Evolutionary conservation across 2,113 vertebrate genomes (phyloP).

Genomic region (Sitta europaea): DNA sequence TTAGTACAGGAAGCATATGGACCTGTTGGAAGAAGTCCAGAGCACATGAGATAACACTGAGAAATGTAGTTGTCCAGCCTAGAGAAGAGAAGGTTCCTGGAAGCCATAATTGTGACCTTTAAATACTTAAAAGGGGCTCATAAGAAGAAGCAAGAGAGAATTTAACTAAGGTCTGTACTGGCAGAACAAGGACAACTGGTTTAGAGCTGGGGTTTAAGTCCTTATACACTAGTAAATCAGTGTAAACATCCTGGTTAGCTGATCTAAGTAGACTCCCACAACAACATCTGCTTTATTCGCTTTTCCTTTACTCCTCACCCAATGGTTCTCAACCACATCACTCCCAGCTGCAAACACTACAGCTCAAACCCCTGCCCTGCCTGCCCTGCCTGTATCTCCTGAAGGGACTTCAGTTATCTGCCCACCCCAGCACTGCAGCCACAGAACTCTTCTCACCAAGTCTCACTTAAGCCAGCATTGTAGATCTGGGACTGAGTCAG

Average conservation of each 20-base stretch:
- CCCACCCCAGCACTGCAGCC: not conserved
- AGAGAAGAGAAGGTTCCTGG: not conserved
- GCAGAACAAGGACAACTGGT: not conserved
- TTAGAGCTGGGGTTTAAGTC: not conserved
- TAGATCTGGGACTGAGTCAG: not conserved
- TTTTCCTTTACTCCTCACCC: not conserved
- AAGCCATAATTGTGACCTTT: not conserved
- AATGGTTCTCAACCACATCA: not conserved
- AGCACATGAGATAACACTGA: not conserved
- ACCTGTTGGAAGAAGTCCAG: not conserved
- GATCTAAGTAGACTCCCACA: not conserved
- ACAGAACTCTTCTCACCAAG: not conserved
- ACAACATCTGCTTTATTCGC: not conserved
- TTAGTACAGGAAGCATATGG: not conserved
- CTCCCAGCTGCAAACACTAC: not conserved
- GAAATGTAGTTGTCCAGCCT: not conserved
- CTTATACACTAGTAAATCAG: not conserved
- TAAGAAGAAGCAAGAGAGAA: not conserved
- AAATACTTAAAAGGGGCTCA: not conserved
- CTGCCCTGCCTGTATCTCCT: not conserved
- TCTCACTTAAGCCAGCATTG: not conserved
- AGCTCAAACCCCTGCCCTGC: rapidly evolving
- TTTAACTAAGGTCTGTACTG: not conserved
- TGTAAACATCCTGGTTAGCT: not conserved
- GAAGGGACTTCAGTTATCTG: rapidly evolving